Base-by-base conservation (phyloP, 2,797 vertebrate species). In the Trachops cirrhosus region DNA sequence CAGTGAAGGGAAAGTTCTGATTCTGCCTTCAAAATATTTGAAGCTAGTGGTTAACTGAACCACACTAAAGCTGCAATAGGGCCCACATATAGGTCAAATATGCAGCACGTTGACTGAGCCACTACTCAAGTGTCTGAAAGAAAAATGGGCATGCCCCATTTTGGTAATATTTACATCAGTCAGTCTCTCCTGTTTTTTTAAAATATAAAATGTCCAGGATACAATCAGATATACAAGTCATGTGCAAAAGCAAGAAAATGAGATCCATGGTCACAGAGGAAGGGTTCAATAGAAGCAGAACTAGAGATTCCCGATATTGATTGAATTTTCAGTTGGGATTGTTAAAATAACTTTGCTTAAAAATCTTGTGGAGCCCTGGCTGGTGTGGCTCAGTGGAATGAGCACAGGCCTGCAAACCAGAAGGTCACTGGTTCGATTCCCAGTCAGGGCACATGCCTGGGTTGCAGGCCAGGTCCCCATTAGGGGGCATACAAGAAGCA, bases 231-330 rank as follows among this genome's bases (percentile, higher is more conserved):
- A 75, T 3, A 64, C 5, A 78, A 59, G 68, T 59, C 10, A 4
- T 52, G 12, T 93, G 16, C 77, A 87, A 91, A 91, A 88, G 39
- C 24, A 87, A 87, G 46, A 91, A 90, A 90, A 77, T 87, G 24
- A 93, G 75, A 77, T 44, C 44, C 22, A 68, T 10, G 24, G 22
- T 78, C 83, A 84, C 7, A 67, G 4, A 88, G 68, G 7, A 68
- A 90, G 37, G 1, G 34, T 50, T 77, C 67, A 34, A 74, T 0
- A 91, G 41, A 78, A 91, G 32, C 14, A 79, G 19, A 91, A 86
- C 16, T 24, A 88, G 39, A 83, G 37, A 64, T 70, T 64, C 75
- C 26, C 24, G 37, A 86, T 80, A 22, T 41, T 95, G 32, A 82
- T 18, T 89, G 26, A 86, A 54, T 86, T 75, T 85, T 79, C 87